A percentile compares a stretch with the other conserved stretches of the same genome.
Evolutionary conservation across 1,140 invertebrate genomes (phyloP).

Genomic region (Pygmarrhopalites habei): DNA sequence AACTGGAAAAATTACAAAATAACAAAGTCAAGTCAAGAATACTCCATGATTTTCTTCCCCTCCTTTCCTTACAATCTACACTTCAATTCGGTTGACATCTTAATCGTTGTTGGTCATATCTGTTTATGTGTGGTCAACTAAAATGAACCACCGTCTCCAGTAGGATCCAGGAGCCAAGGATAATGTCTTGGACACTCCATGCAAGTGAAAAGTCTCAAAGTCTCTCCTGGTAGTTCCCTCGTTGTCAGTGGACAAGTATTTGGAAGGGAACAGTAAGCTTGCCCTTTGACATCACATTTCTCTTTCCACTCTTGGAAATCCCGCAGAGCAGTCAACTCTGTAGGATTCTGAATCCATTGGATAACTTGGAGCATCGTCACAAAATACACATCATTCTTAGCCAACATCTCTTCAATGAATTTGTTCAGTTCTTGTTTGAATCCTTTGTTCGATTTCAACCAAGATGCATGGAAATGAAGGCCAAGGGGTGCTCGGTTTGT

Average conservation of each 20-base stretch:
- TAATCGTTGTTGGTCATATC: no score
- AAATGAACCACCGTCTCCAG: no score
- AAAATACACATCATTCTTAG: conserved; percentile 86
- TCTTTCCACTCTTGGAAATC: conserved; percentile 94
- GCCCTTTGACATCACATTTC: conserved; percentile 86
- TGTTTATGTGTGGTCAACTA: no score
- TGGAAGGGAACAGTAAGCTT: conserved; percentile 82
- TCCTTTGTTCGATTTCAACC: conserved; percentile 89
- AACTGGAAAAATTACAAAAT: no score
- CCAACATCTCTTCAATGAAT: conserved; percentile 87
- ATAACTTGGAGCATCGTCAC: conserved; percentile 89
- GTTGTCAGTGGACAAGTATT: conserved; percentile 84
- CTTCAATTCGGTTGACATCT: no score
- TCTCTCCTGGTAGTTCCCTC: conserved; percentile 83
- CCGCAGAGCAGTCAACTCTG: conserved; percentile 71
- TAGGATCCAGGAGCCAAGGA: conserved; percentile 89
- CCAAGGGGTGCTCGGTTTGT: conserved; percentile 89
- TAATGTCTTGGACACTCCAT: conserved; percentile 94
- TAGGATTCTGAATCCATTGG: conserved; percentile 96
- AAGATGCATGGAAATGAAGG: conserved; percentile 89
- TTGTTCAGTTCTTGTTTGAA: conserved; percentile 85
- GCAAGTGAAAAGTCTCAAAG: conserved; percentile 83
- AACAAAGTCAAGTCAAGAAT: no score
- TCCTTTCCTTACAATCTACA: no score
- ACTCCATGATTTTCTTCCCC: no score